phyloP scores from a whole-genome alignment of 2,113 vertebrate species.

The Seriola quinqueradiata region DNA sequence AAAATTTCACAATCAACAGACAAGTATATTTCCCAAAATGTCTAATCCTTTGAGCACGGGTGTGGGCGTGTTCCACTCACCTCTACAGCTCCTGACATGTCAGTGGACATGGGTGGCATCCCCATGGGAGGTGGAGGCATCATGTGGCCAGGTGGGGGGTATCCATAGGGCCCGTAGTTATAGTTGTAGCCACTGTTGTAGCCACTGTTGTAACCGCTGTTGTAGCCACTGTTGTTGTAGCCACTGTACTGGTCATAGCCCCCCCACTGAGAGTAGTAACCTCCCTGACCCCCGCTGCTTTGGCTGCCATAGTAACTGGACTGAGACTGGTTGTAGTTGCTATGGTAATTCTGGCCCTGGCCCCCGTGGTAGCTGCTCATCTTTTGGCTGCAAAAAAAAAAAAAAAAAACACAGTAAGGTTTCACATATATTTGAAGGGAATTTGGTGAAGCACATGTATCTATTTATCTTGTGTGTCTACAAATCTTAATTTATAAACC shows the following conservation, averaged over 20 bases:
- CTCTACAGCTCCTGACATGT: slow-evolving; percentile 74
- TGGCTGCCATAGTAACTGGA: slow-evolving; percentile 83
- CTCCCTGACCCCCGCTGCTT: slow-evolving; percentile 42
- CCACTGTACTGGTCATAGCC: slow-evolving; percentile 85
- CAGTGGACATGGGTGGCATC: slow-evolving; percentile 73
- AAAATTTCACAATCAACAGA: background rate
- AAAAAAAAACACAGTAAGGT: slow-evolving; percentile 17
- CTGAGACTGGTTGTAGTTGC: slow-evolving; percentile 82
- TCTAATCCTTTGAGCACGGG: background rate
- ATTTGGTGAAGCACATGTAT: too few species aligned
- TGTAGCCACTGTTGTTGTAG: slow-evolving; percentile 80
- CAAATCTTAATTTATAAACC: too few species aligned
- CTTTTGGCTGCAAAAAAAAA: slow-evolving; percentile 81
- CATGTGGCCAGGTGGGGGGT: slow-evolving; percentile 82
- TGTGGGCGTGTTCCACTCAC: slow-evolving; percentile 52
- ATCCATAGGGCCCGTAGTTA: slow-evolving; percentile 83
- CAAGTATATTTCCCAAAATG: background rate
- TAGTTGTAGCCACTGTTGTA: slow-evolving; percentile 83
- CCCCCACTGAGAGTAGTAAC: slow-evolving; percentile 87
- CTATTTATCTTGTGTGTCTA: too few species aligned
- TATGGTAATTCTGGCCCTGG: slow-evolving; percentile 84
- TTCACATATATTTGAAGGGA: background rate
- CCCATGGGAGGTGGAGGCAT: slow-evolving; percentile 81
- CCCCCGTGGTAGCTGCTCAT: slow-evolving; percentile 85
- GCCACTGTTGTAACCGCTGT: slow-evolving; percentile 74